Evolutionary conservation across 2,797 vertebrate species (phyloP).

Genomic region (Meda fulgida): DNA sequence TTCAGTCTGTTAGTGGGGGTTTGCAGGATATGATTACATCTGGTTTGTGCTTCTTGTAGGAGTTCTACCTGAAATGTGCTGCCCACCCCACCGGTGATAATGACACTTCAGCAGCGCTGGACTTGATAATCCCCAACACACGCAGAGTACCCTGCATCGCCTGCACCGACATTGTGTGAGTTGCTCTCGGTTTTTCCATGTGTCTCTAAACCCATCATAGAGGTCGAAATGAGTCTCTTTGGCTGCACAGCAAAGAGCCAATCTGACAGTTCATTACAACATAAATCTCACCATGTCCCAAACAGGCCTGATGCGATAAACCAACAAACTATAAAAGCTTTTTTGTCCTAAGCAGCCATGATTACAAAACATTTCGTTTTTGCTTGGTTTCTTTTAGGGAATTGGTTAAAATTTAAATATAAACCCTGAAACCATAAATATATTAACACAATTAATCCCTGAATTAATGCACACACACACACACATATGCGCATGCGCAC

Average conservation of each 20-base stretch:
- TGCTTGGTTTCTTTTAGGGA: neutral
- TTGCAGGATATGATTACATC: neutral
- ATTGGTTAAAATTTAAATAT: neutral
- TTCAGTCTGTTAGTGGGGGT: neutral
- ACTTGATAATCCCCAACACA: slow-evolving; percentile 85
- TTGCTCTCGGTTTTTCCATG: slow-evolving; percentile 24
- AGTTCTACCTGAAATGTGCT: slow-evolving; percentile 94
- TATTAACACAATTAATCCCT: neutral
- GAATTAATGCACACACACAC: neutral
- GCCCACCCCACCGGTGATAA: slow-evolving; percentile 86
- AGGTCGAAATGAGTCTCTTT: neutral
- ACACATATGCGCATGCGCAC: too few relatives aligned
- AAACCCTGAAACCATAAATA: neutral
- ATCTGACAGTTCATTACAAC: neutral
- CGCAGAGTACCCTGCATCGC: slow-evolving; percentile 84
- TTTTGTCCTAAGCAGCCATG: neutral
- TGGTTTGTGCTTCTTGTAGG: slow-evolving; percentile 75
- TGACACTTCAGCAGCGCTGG: slow-evolving; percentile 87
- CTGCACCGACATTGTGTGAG: slow-evolving; percentile 87
- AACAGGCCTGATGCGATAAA: neutral
- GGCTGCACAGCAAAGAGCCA: neutral
- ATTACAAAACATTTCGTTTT: neutral
- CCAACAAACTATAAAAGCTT: neutral
- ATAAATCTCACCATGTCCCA: neutral
- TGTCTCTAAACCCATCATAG: slow-evolving; percentile 16